Evolutionary conservation across 2,113 vertebrate species (phyloP), one percentile per base, ranked within the genome.

Genomic region (Octodon degus): DNA sequence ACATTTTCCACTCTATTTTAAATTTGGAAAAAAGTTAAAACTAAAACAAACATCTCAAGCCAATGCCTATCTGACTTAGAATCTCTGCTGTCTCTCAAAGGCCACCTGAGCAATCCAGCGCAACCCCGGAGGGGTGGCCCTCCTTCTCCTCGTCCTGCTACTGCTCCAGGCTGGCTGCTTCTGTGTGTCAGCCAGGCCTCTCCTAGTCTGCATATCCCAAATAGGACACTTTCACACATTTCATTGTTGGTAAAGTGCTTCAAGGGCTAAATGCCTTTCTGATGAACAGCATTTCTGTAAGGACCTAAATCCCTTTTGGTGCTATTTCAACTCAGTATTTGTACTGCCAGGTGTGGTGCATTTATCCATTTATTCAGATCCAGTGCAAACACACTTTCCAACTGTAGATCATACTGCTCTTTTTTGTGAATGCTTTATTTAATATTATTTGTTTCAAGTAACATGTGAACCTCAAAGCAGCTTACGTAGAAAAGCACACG

Each of bases 21-120:
- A 95, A 94, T 82, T 12, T 67, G n/a, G 40, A 34, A 32, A 25
- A 95, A 94, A 67, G n/a, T 43, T 53, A 80, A 97, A 95, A 67
- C 81, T 43, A 72, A 90, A 93, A 70, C 22, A 84, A 85, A 60
- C 47, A 62, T 58, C 14, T 91, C 53, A 94, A 72, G 76, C 1
- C 22, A 62, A 20, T 67, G 34, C 53, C 53, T 70, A 34, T 86
- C 65, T 89, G 94, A 74, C 82, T 81, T 14, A 63, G 94, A 60
- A 32, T 86, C 65, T 89, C 79, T 91, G n/a, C 25, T 94, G 40
- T 47, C 91, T 81, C 63, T 81, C n/a, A 67, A n/a, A 85, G 16
- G 25, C 34, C 3, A 4, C 34, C 43, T 68, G 60, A 65, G 83
- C 83, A 74, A n/a, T 86, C n/a, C 43, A 63, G 62, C 60, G 89